Evolutionary conservation across 2,888 invertebrate genomes (phyloP).

Genomic region (Brenthis ino): DNA sequence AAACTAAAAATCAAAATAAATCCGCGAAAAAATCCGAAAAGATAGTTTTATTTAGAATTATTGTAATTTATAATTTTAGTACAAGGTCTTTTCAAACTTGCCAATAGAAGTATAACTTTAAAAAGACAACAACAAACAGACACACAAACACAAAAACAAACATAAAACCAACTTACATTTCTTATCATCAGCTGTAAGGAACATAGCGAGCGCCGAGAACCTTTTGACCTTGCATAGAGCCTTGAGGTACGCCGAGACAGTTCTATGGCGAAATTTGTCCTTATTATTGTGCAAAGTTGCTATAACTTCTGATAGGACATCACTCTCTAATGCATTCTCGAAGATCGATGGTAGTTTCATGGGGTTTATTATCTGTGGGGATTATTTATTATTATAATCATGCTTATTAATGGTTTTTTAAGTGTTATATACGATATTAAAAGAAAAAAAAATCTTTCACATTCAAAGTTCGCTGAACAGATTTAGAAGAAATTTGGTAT

Average conservation of each 20-base stretch:
- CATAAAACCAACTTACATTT: constrained; percentile 66
- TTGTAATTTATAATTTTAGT: too few species aligned
- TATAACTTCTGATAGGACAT: constrained; percentile 84
- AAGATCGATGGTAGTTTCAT: constrained; percentile 83
- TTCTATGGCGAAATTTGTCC: constrained; percentile 57
- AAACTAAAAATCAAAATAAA: too few species aligned
- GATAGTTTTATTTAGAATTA: too few species aligned
- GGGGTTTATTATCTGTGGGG: constrained; percentile 82
- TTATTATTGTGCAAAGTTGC: constrained; percentile 67
- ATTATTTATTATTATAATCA: constrained; percentile 5
- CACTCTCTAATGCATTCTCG: constrained; percentile 85
- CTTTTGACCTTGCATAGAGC: constrained; percentile 83
- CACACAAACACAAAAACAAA: neutral
- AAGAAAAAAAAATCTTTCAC: too few species aligned
- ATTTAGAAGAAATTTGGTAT: too few species aligned
- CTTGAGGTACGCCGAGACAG: constrained; percentile 76
- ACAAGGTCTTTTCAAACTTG: too few species aligned
- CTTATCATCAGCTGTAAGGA: constrained; percentile 83
- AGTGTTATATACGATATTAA: too few species aligned
- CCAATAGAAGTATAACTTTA: too few species aligned
- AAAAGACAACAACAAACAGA: neutral
- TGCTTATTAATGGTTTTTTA: too few species aligned
- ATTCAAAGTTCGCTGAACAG: too few species aligned
- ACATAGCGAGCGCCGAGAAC: constrained; percentile 85
- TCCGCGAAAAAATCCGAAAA: too few species aligned